phyloP scores from a whole-genome alignment of 2,888 invertebrate genomes.

The Halocaridina rubra region DNA sequence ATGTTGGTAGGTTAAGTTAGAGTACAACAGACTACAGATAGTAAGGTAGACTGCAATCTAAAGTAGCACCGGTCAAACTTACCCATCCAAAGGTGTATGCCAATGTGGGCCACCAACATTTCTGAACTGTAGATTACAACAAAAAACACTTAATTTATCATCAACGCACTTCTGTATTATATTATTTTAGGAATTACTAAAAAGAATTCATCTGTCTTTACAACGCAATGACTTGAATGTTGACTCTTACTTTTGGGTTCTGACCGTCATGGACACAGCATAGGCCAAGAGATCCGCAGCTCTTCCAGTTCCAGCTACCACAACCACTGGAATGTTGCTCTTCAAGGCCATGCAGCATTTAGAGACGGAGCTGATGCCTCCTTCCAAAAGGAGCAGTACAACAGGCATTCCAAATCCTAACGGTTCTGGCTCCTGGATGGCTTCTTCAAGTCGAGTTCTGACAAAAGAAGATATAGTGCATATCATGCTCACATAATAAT shows the following conservation, averaged over 20 bases:
- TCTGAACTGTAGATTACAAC: too few species aligned
- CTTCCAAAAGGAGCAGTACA: conserved; percentile 69
- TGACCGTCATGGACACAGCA: conserved; percentile 64
- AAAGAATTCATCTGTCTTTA: too few species aligned
- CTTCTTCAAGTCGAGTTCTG: conserved; percentile 59
- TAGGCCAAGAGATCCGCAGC: conserved; percentile 67
- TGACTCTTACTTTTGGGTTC: conserved; percentile 46
- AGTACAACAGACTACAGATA: too few species aligned
- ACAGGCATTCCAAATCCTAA: conserved; percentile 69
- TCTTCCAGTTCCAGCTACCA: conserved; percentile 69
- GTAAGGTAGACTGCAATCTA: too few species aligned
- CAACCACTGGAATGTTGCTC: conserved; percentile 68
- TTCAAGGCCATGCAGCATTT: conserved; percentile 67
- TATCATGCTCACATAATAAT: not conserved
- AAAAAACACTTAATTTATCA: too few species aligned
- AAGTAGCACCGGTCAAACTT: too few species aligned
- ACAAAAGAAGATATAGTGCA: not conserved
- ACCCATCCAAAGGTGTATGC: too few species aligned
- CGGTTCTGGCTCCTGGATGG: conserved; percentile 57
- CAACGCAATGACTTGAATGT: too few species aligned
- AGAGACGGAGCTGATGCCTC: conserved; percentile 68
- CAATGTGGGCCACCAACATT: too few species aligned
- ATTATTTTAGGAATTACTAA: too few species aligned
- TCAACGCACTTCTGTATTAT: too few species aligned
- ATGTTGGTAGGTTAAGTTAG: too few species aligned